Evolutionary conservation across 1,140 invertebrate genomes (phyloP), one percentile per base, ranked within the genome.

Genomic region (Ganaspis sp.): DNA sequence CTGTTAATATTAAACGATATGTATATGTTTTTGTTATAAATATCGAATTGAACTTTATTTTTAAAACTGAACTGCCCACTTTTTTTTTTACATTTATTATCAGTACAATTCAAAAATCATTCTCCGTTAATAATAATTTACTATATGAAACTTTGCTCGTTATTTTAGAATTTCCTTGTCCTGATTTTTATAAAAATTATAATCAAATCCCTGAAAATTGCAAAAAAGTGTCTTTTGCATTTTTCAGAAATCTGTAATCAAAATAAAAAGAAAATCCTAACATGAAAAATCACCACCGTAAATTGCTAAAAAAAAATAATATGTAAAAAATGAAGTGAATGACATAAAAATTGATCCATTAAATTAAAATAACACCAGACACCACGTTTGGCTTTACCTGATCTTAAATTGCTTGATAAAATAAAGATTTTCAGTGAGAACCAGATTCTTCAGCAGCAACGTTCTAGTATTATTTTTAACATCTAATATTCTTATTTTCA

Each of bases 61-160:
- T 72, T 6, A 76, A 73, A 80, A 76, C 84, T 88, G 87, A 87
- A 88, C 88, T 89, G 88, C 88, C 88, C 88, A 89, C 88, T 88
- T 84, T 86, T 84, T 88, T 84, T 86, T 84, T 84, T 87, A 82
- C 83, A 76, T 83, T 77, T 70, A 77, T 73, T 8, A 74, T 49
- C 72, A 73, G 70, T 58, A 77, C 6, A 17, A 49, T 49, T 49
- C 0, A 49, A 49, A 17, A 15, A 17, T 1, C n/a, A 6, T 49
- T 15, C 45, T 8, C 45, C 15, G 17, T 49, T 17, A 49, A 6
- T n/a, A 17, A 5, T n/a, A 49, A 17, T 49, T 9, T n/a, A 17
- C 8, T 49, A 17, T n/a, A n/a, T n/a, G n/a, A n/a, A n/a, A n/a
- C n/a, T n/a, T n/a, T n/a, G n/a, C n/a, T n/a, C n/a, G n/a, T n/a